A percentile compares a stretch with the other conserved stretches of the same genome.
Conservation (phyloP, 2,113 vertebrate species). For the Chiloscyllium plagiosum region DNA sequence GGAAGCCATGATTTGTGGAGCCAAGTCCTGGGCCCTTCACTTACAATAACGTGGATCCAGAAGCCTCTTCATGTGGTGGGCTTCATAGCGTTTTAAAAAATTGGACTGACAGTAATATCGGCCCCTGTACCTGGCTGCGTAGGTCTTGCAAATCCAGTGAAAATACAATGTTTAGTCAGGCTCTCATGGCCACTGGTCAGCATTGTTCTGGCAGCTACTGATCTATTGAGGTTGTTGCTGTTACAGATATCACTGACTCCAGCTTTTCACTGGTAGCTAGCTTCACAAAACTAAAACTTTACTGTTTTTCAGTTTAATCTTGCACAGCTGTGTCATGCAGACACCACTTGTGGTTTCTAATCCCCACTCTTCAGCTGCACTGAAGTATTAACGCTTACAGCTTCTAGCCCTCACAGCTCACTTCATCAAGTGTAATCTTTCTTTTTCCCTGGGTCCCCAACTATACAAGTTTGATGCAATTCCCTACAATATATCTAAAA, state of each 20-base stretch:
- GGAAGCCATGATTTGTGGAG: background rate
- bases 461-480: too few relatives aligned
- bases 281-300: too few relatives aligned
- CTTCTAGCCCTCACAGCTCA: too few relatives aligned
- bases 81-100: background rate
- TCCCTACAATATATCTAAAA: too few relatives aligned
- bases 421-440: too few relatives aligned
- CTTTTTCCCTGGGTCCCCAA: too few relatives aligned
- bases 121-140: background rate
- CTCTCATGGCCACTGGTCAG: background rate
- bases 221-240: background rate
- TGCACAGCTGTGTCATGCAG: too few relatives aligned
- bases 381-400: too few relatives aligned
- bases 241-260: background rate
- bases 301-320: too few relatives aligned
- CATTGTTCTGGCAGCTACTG: background rate
- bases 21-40: background rate
- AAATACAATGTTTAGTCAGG: background rate
- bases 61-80: background rate
- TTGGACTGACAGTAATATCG: background rate
- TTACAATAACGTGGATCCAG: background rate
- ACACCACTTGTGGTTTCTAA: too few relatives aligned
- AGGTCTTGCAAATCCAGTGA: background rate
- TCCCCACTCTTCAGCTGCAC: too few relatives aligned
- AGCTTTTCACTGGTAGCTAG: too few relatives aligned